A percentile compares a stretch with the other conserved stretches of the same genome.
phyloP scores from a whole-genome alignment of 2,113 vertebrate species.

The Caretta caretta region DNA sequence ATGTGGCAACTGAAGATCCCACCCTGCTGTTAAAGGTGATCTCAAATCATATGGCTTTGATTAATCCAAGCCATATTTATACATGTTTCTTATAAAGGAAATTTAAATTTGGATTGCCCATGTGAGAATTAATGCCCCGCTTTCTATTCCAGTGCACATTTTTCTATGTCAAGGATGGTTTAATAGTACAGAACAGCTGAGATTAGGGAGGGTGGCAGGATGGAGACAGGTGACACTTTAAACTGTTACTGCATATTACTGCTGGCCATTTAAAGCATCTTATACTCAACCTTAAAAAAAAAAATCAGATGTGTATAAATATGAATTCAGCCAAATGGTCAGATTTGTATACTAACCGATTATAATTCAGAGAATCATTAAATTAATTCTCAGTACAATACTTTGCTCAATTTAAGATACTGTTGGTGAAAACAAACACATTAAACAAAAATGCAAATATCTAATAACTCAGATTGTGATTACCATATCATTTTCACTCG shows the following conservation, averaged over 20 bases:
- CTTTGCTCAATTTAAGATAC: neutral
- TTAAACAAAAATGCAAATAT: neutral
- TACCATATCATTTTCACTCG: neutral
- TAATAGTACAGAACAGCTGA: neutral
- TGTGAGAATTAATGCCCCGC: neutral
- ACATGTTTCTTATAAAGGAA: neutral
- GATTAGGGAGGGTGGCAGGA: neutral
- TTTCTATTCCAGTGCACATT: neutral
- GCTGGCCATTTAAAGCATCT: fast-evolving
- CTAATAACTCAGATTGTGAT: neutral
- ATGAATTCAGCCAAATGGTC: neutral
- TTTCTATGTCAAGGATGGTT: neutral
- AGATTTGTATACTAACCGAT: neutral
- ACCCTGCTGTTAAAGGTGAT: neutral
- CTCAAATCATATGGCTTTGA: neutral
- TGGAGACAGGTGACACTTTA: fast-evolving
- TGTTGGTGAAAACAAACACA: neutral
- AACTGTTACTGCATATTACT: fast-evolving
- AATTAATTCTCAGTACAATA: neutral
- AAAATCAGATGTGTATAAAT: neutral
- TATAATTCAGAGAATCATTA: neutral
- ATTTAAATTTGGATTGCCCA: neutral
- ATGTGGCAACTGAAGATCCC: neutral
- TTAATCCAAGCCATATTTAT: neutral
- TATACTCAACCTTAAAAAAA: neutral